A percentile compares a stretch with the other conserved stretches of the same genome.
Conservation (phyloP, 2,113 vertebrate genomes). For the Nibea coibor region DNA sequence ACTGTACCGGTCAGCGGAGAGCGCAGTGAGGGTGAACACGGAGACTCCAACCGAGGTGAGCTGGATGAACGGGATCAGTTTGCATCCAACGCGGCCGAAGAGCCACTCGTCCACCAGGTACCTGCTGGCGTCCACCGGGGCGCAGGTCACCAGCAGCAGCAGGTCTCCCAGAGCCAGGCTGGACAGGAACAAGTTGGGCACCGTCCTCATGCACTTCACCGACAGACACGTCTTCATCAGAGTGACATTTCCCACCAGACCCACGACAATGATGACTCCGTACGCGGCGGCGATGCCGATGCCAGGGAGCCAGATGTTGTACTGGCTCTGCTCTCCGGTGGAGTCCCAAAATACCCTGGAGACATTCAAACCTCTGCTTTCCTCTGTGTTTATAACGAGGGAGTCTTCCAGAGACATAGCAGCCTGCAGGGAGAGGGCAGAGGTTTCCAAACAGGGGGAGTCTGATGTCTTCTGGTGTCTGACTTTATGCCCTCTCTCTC, state of each 20-base stretch:
- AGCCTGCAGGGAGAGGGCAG: not conserved
- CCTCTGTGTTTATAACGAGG: conserved; percentile 9
- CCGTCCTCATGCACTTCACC: conserved; percentile 91
- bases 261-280: conserved; percentile 90
- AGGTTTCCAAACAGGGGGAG: not conserved
- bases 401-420: conserved; percentile 66
- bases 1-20: conserved; percentile 94
- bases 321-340: conserved; percentile 1
- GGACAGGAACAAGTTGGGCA: conserved; percentile 95
- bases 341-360: conserved; percentile 32
- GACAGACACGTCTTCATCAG: conserved; percentile 92
- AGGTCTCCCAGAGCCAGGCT: conserved; percentile 95
- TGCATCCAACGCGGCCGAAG: conserved; percentile 94
- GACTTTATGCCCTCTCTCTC: conserved; percentile 40
- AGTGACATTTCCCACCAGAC: conserved; percentile 93
- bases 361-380: conserved; percentile 34
- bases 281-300: conserved; percentile 80
- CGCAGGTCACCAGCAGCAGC: conserved; percentile 93
- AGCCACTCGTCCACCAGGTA: conserved; percentile 94
- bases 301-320: conserved; percentile 68
- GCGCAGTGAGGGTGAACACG: conserved; percentile 96
- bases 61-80: conserved; percentile 96
- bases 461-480: not conserved
- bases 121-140: conserved; percentile 95
- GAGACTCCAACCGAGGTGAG: conserved; percentile 97